Conservation (phyloP, 2,888 invertebrate genomes). For the Heliconius aoede region DNA sequence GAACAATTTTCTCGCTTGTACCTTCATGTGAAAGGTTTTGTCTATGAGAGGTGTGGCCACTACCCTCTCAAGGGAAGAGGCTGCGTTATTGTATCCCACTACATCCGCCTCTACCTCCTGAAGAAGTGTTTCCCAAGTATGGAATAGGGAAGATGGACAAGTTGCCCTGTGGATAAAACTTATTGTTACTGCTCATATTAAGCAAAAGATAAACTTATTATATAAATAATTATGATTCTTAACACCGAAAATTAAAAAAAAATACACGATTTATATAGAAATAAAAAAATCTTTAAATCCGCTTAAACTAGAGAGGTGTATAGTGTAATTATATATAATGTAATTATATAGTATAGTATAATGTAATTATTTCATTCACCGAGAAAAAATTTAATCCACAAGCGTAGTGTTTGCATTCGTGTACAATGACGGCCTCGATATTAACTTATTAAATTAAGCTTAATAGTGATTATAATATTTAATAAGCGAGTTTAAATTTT, state of each 20-base stretch:
- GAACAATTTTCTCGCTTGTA: slow-evolving; percentile 95
- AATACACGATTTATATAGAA: background rate
- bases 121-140: slow-evolving; percentile 94
- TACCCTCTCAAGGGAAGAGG: slow-evolving; percentile 89
- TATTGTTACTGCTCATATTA: background rate
- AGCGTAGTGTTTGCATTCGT: no score
- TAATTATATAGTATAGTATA: no score
- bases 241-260: background rate
- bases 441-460: no score
- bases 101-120: slow-evolving; percentile 96
- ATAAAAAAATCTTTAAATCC: no score
- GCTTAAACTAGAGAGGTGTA: no score
- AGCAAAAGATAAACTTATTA: background rate
- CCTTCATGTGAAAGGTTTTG: slow-evolving; percentile 94
- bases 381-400: no score
- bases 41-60: slow-evolving; percentile 93
- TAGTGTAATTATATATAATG: no score
- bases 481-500: no score
- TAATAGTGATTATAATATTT: no score
- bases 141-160: slow-evolving; percentile 90
- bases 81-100: slow-evolving; percentile 92
- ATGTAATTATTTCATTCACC: no score
- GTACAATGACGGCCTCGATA: no score
- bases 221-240: background rate
- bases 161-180: slow-evolving; percentile 84